phyloP scores from a whole-genome alignment of 2,797 vertebrate genomes.

The Lithobates sylvaticus region DNA sequence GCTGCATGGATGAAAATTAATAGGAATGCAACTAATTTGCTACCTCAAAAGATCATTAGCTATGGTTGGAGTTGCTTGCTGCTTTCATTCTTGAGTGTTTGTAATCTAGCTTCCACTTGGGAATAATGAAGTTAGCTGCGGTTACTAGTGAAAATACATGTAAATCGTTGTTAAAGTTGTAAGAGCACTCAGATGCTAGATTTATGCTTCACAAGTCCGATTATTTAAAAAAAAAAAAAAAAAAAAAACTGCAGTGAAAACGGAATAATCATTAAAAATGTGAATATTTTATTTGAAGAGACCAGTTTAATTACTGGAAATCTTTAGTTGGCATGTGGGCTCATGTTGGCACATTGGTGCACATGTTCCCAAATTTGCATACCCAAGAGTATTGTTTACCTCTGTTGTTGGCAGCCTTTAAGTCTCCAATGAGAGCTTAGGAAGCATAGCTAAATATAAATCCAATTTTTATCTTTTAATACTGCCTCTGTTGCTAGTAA shows the following conservation, averaged over 20 bases:
- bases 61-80: constrained; percentile 7
- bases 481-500: too few relatives aligned
- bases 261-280: neutral
- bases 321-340: neutral
- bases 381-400: neutral
- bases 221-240: neutral
- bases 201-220: neutral
- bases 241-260: too few relatives aligned
- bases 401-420: neutral
- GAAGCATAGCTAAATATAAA: neutral
- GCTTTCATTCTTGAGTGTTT: neutral
- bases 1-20: constrained; percentile 27
- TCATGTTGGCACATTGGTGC: neutral
- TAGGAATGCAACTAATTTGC: constrained; percentile 30
- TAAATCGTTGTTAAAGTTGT: neutral
- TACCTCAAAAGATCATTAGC: constrained; percentile 27
- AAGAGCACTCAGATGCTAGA: neutral
- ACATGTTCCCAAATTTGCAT: neutral
- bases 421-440: neutral
- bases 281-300: neutral
- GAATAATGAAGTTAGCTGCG: constrained; percentile 3
- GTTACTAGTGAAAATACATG: neutral
- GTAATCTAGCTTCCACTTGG: constrained; percentile 28
- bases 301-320: neutral
- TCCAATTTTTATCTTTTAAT: neutral